Base-by-base conservation (phyloP, 2,888 invertebrate genomes). In the Bhutanitis thaidina region DNA sequence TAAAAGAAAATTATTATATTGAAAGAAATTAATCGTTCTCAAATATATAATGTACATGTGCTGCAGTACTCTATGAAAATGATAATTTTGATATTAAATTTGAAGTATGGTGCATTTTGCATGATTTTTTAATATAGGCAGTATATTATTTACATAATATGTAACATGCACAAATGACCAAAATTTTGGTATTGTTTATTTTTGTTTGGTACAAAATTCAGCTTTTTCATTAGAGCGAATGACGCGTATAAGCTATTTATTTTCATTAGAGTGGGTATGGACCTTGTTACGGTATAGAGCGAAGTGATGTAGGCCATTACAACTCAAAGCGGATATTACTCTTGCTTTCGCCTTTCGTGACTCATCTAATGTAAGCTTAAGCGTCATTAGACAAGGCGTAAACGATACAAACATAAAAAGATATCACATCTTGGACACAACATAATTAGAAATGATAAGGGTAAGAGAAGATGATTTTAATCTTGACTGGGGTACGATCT, bases 251-350 rank as follows among this genome's bases (percentile, higher is more conserved):
- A 44, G 50, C 50, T 50, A 50, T 50, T 39, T 44, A 50, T 44
- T 50, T 50, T 44, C 50, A 50, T 50, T 50, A 50, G 44, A 39
- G 35, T 34, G 44, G 27, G 39, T 39, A 50, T 44, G 50, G 50
- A 44, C 50, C 44, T 44, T 44, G 50, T 50, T 44, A 44, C 38
- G 29, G 44, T 49, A 49, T 53, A 60, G 53, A 62, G 62, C 62
- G 54, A 59, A 58, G 55, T 61, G 59, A 53, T 58, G 60, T 63
- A 58, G 53, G 58, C 62, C 57, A 61, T 63, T 62, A 61, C 49
- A 56, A 50, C 55, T 54, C 49, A 48, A 55, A 57, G 52, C 50
- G 44, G 50, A 53, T 59, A 61, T 61, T 61, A 59, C 62, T 61
- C 57, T 58, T 52, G 52, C 54, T 61, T 55, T 60, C 52, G 51